Evolutionary conservation across 2,888 invertebrate genomes (phyloP), one percentile per base, ranked within the genome.

Genomic region (Pegoplata infirma): DNA sequence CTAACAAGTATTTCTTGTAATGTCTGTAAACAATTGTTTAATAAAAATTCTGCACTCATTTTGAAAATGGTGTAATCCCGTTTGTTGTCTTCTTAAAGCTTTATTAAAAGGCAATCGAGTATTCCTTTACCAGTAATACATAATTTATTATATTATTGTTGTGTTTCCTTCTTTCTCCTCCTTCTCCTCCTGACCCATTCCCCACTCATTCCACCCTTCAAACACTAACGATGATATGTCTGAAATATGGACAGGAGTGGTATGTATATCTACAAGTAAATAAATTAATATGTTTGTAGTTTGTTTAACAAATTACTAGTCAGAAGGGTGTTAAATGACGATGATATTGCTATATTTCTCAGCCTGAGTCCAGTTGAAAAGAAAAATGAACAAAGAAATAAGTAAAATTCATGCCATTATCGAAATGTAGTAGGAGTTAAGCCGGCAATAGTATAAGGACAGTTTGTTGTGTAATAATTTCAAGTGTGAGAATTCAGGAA

Each of bases 271-370:
- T 46, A 16, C 17, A 40, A 56, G 14, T 14, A 23, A 56, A 58
- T 55, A 19, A 49, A 49, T 28, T 1, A 36, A 25, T 49, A 28
- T 17, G 12, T 44, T 23, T 53, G n/a, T 55, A 28, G 44, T 67
- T 67, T 47, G 12, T 47, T 28, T 46, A 56, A 67, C 56, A 67
- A 67, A 47, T 56, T 56, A 67, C 19, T n/a, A 21, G 7, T 8
- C 17, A 64, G 7, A 8, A 40, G 16, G 44, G 19, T n/a, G 44
- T 25, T 61, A 19, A 23, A 32, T 16, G n/a, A 17, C 12, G 16
- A 17, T 7, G 14, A 23, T 25, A 32, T 36, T 36, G 19, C 17
- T 49, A 5, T 40, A 40, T 40, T 40, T 40, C n/a, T n/a, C n/a
- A n/a, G n/a, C n/a, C n/a, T 40, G 3, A 40, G 36, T n/a, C n/a